A percentile compares a stretch with the other conserved stretches of the same genome.
These are phyloP conservation scores for Hydrotaea diabolus DNA, from an alignment of 2,888 invertebrate species.

Conservation along the genomic window DNA sequence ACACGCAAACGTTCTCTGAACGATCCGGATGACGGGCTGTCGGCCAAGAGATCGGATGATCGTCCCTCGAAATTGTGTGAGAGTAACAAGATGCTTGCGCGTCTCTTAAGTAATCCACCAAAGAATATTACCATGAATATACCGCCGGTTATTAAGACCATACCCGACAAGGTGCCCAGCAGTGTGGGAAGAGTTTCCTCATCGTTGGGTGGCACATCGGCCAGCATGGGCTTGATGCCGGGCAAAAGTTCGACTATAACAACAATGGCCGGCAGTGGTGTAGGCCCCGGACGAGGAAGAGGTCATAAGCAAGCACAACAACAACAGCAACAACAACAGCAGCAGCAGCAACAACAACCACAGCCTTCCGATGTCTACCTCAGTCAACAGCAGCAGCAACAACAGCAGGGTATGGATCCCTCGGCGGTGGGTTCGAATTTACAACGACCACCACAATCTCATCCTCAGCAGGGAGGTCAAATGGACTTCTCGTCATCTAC, in stretches of 20 bases:
- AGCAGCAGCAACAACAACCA: conserved; percentile 76
- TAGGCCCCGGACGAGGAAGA: conserved; percentile 53
- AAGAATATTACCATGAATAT: conserved; percentile 82
- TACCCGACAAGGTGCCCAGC: conserved; percentile 80
- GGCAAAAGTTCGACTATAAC: conserved; percentile 72
- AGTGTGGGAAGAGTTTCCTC: conserved; percentile 75
- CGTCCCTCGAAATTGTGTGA: conserved; percentile 87
- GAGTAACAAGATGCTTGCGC: conserved; percentile 92
- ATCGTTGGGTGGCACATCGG: conserved; percentile 80
- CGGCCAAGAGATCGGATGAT: conserved; percentile 79
- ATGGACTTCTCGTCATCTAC: conserved; percentile 68
- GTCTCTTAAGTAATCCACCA: conserved; percentile 88
- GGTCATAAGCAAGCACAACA: conserved; percentile 66
- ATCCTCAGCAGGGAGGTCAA: conserved; percentile 64
- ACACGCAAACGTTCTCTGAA: conserved; percentile 84
- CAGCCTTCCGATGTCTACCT: conserved; percentile 80
- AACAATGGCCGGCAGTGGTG: conserved; percentile 68
- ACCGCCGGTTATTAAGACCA: conserved; percentile 78
- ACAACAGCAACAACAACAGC: conserved; percentile 69
- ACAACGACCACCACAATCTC: conserved; percentile 64
- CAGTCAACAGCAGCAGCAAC: conserved; percentile 75
- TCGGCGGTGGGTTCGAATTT: conserved; percentile 67
- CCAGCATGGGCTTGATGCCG: conserved; percentile 74
- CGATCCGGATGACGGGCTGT: conserved; percentile 83
- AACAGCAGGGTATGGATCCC: conserved; percentile 69